A percentile compares a stretch with the other conserved stretches of the same genome.
Conservation (phyloP, 92 coral and sea anemone species). For the Montipora capitata region DNA sequence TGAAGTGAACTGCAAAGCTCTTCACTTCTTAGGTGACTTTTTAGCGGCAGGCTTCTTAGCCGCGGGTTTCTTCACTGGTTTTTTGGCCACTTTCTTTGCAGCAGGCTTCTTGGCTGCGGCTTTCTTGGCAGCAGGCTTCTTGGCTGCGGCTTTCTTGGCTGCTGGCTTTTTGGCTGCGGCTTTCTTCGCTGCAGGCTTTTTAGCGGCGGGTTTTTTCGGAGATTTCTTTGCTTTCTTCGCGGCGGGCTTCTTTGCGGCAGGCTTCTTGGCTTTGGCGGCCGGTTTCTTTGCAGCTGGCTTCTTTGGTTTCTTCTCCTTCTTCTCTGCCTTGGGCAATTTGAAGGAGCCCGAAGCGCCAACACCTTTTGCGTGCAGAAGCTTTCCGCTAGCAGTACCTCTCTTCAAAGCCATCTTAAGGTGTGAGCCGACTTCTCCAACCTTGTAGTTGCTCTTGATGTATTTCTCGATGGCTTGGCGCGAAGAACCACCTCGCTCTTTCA, state of each 20-base stretch:
- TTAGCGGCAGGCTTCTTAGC: constrained; percentile 65
- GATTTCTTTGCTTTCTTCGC: constrained; percentile 51
- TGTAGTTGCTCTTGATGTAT: constrained; percentile 91
- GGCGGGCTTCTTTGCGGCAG: constrained; percentile 55
- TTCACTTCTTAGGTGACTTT: constrained; percentile 37
- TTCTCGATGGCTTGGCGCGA: constrained; percentile 94
- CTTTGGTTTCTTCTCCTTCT: constrained; percentile 27
- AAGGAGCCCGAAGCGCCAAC: constrained; percentile 71
- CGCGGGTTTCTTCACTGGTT: constrained; percentile 48
- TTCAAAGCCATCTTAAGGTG: constrained; percentile 65
- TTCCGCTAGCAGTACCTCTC: constrained; percentile 38
- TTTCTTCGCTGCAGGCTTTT: constrained; percentile 58
- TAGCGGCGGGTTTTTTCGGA: constrained; percentile 45
- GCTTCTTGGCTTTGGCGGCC: constrained; percentile 56
- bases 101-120: too few species aligned
- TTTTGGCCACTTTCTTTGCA: constrained; percentile 56
- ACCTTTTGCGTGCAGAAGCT: constrained; percentile 53
- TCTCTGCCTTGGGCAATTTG: constrained; percentile 52
- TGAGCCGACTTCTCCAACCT: constrained; percentile 65
- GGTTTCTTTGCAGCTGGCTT: constrained; percentile 51
- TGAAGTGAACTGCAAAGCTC: neutral
- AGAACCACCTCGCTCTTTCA: constrained; percentile 76
- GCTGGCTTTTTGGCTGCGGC: constrained; percentile 53
- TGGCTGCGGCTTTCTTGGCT: constrained; percentile 42
- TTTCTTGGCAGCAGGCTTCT: constrained; percentile 34